Base-by-base conservation (phyloP, 2,797 vertebrate genomes). In the Pseudomugil tenellus region DNA sequence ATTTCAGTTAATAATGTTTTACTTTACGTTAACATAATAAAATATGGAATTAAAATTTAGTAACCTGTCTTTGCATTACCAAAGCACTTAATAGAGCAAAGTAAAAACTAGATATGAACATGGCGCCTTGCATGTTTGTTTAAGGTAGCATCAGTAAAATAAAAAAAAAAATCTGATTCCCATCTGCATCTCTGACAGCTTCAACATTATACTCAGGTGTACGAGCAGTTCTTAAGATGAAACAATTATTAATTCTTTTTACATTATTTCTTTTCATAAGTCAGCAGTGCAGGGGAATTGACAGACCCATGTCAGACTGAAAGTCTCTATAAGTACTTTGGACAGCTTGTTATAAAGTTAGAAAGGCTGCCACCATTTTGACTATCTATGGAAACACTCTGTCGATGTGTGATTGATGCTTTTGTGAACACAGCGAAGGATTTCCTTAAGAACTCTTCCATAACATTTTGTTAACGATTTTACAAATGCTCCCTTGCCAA, bases 381-480 rank as follows among this genome's bases (percentile, higher is more conserved):
- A 14, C 56, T 21, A 2, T 77, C 37, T 65, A 46, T 37, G 29
- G 58, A 80, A 72, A 61, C 39, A 72, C 69, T 57, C 14, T 62
- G 70, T 86, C 80, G 43, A 79, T 84, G 72, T 67, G 55, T 72
- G 78, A 84, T 62, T 80, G 74, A 87, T 71, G 80, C 66, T 66
- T 62, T 60, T 29, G 58, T 21, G 19, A 68, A 74, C 63, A 62
- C 32, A 41, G 59, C 28, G 1, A 56, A 71, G 74, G 41, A 79
- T 73, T 79, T 82, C 77, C 76, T 76, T 54, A 39, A 80, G 71
- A 77, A 75, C 78, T 79, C 66, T 83, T 86, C 73, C 77, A 62
- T 83, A 81, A 79, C 75, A 64, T 81, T 75, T 81, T 35, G n/a
- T 54, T 84, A 83, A 82, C 77, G 76, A 85, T 79, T 59, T 73